A percentile compares a stretch with the other conserved stretches of the same genome.
These are phyloP conservation scores for Cephus nigrinus DNA, from an alignment of 2,888 invertebrate species.

Conservation along the genomic window DNA sequence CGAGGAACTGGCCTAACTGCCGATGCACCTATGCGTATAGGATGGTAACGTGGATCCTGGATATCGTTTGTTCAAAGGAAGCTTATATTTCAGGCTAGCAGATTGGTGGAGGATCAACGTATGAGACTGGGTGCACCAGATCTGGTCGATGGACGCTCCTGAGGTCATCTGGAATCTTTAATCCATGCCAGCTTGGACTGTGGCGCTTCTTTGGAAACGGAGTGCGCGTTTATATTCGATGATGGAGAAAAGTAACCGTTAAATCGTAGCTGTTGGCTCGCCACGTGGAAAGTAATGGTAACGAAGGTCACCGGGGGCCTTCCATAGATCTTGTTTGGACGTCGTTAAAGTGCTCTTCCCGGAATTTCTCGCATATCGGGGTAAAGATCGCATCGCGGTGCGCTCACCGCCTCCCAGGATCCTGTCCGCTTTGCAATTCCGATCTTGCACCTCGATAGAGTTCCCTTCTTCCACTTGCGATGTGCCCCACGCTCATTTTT, in stretches of 20 bases:
- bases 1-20: not conserved
- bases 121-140: not conserved
- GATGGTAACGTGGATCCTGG: not conserved
- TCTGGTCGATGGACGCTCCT: not conserved
- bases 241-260: not conserved
- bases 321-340: slow-evolving; percentile 63
- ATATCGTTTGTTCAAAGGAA: not conserved
- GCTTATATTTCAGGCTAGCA: not conserved
- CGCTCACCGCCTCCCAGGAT: slow-evolving; percentile 47
- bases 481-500: slow-evolving; percentile 28
- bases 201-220: not conserved
- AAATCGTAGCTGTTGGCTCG: not conserved
- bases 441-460: slow-evolving; percentile 63
- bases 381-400: slow-evolving; percentile 54
- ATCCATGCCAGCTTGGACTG: not conserved
- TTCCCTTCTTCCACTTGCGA: slow-evolving; percentile 43
- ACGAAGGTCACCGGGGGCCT: slow-evolving; percentile 54
- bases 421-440: slow-evolving; percentile 63
- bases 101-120: not conserved
- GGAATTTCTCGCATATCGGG: slow-evolving; percentile 61
- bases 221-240: not conserved
- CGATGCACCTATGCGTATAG: not conserved
- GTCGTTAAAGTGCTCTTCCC: slow-evolving; percentile 64
- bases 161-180: not conserved
- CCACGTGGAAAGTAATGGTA: slow-evolving; percentile 42